Base-by-base conservation (phyloP, 2,888 invertebrate genomes). In the Aporophyla nigra region DNA sequence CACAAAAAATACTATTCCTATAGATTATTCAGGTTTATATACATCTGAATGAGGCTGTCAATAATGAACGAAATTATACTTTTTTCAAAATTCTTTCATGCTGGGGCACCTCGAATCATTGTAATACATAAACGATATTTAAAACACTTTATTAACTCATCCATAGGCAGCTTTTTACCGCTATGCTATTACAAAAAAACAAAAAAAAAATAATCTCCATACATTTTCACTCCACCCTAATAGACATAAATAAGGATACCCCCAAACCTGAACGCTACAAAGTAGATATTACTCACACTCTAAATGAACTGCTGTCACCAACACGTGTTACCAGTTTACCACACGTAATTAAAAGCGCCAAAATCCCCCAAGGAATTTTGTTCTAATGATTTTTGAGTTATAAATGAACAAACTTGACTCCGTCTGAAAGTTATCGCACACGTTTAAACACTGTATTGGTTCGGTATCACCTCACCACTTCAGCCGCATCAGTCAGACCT, bases 321-420 rank as follows among this genome's bases (percentile, higher is more conserved):
- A 49, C 54, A 66, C 27, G 24, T 53, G n/a, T 66, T 65, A 14
- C n/a, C 27, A 59, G 9, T 43, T 43, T 43, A 43, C 33, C 33
- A 33, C 40, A 27, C 46, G 67, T 65, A 46, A 21, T 65, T 69
- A 65, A 24, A 27, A 75, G 6, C n/a, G 33, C 40, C 9, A 67
- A 58, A 9, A 68, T 46, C 65, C 68, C 24, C 40, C 5, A 49
- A 49, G 53, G 33, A 51, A 53, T 46, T 59, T 63, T 12, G 12
- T 46, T 58, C 27, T n/a, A 82, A 61, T 53, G 21, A 46, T 61
- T 70, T 63, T 19, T 58, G 33, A 53, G 66, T 63, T 14, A 24
- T 58, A 61, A 82, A 66, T 78, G 40, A 62, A 66, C 40, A 49
- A 70, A 77, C 46, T 71, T 80, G 59, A 46, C n/a, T 56, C 19